These are phyloP conservation scores for Channallabes apus DNA, from an alignment of 2,797 vertebrate species.

Conservation along the genomic window DNA sequence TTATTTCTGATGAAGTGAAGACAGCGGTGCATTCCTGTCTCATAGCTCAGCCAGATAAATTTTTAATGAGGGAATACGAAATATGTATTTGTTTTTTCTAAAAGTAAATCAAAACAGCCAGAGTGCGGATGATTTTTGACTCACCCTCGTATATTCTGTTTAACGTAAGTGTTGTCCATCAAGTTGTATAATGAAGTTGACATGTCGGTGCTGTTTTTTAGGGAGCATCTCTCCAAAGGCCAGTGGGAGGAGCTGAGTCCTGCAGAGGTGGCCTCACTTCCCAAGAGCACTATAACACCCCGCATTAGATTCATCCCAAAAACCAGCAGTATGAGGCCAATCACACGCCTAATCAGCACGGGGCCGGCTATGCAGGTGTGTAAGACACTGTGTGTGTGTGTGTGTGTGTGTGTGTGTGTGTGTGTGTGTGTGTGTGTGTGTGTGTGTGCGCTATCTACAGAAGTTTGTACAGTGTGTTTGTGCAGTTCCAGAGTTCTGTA, in stretches of 20 bases:
- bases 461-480: not conserved
- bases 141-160: not conserved
- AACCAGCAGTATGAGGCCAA: slow-evolving; percentile 80
- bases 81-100: too few relatives aligned
- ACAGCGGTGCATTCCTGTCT: too few relatives aligned
- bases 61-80: too few relatives aligned
- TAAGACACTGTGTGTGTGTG: not conserved
- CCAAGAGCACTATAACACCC: slow-evolving; percentile 64
- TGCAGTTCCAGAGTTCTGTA: slow-evolving; percentile 62
- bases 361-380: slow-evolving; percentile 36
- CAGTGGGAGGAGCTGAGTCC: slow-evolving; percentile 76
- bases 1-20: too few relatives aligned
- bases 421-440: slow-evolving; percentile 12
- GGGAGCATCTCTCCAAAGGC: slow-evolving; percentile 81
- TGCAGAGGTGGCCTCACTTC: slow-evolving; percentile 67
- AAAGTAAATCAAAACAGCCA: too few relatives aligned
- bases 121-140: too few relatives aligned
- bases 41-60: too few relatives aligned
- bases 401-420: slow-evolving; percentile 5
- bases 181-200: not conserved
- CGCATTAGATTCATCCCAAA: slow-evolving; percentile 94
- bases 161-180: not conserved
- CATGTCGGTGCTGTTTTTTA: slow-evolving; percentile 54
- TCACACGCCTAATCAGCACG: slow-evolving; percentile 74
- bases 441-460: slow-evolving; percentile 31